Evolutionary conservation across 2,888 invertebrate genomes (phyloP).

Genomic region (Imbricaverruca yamaguchii): DNA sequence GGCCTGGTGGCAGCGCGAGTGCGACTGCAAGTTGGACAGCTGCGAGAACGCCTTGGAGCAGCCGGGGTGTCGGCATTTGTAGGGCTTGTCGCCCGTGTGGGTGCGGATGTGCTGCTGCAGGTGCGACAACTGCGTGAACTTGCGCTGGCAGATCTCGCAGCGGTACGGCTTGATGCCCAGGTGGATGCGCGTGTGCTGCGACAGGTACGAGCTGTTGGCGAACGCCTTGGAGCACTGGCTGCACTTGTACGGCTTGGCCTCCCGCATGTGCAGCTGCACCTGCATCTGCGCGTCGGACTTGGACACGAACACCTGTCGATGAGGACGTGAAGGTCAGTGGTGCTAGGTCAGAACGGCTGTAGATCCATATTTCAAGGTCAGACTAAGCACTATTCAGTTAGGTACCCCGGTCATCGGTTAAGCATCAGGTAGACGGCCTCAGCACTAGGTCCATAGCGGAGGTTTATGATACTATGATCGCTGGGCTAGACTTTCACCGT

Average conservation of each 20-base stretch:
- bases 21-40: conserved; percentile 96
- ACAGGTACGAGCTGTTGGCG: conserved; percentile 98
- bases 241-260: conserved; percentile 99
- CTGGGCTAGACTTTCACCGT: too few relatives aligned
- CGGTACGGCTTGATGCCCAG: conserved; percentile 98
- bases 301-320: conserved; percentile 79
- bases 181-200: conserved; percentile 98
- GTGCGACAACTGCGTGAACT: conserved; percentile 98
- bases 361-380: too few relatives aligned
- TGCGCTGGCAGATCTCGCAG: conserved; percentile 95
- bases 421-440: too few relatives aligned
- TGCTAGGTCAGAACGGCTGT: too few relatives aligned
- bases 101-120: conserved; percentile 99
- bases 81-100: conserved; percentile 98
- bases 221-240: conserved; percentile 98
- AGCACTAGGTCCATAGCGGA: too few relatives aligned
- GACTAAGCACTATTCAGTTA: too few relatives aligned
- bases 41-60: conserved; percentile 99
- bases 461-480: too few relatives aligned
- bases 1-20: conserved; percentile 98
- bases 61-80: conserved; percentile 93
- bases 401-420: too few relatives aligned
- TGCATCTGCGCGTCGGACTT: conserved; percentile 96
- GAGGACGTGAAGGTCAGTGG: too few relatives aligned
- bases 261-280: conserved; percentile 96